A percentile compares a stretch with the other conserved stretches of the same genome.
Conservation (phyloP, 2,888 invertebrate genomes). For the Neocrepidodera transversa region DNA sequence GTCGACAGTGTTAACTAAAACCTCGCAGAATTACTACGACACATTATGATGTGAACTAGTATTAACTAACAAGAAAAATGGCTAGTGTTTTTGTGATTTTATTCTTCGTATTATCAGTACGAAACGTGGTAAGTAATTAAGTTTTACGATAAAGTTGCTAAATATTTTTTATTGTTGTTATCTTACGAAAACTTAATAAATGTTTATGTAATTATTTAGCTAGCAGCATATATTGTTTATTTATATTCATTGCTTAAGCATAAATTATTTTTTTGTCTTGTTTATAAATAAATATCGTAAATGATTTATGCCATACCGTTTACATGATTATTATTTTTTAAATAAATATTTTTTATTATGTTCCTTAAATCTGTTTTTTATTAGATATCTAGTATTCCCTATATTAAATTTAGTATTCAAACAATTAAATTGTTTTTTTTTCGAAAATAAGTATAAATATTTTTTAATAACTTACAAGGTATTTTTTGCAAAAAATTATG, state of each 20-base stretch:
- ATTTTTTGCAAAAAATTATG: too few species aligned
- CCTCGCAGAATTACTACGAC: not conserved
- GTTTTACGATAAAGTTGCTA: not conserved
- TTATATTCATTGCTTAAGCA: too few species aligned
- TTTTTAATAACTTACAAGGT: too few species aligned
- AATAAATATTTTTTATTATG: too few species aligned
- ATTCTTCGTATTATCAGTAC: not conserved
- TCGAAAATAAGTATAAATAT: too few species aligned
- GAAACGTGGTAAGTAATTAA: slow-evolving; percentile 4
- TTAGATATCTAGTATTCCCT: too few species aligned
- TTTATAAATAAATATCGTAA: too few species aligned
- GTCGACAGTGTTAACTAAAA: not conserved
- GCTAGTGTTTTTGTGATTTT: not conserved
- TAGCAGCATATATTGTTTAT: not conserved
- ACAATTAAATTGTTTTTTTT: too few species aligned
- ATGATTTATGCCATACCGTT: too few species aligned
- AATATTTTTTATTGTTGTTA: not conserved
- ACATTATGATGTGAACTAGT: slow-evolving; percentile 19
- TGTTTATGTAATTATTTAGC: slow-evolving; percentile 5
- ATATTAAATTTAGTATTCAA: too few species aligned
- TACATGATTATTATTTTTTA: too few species aligned
- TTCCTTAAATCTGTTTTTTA: too few species aligned
- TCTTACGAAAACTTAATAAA: not conserved
- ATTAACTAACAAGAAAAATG: slow-evolving; percentile 4
- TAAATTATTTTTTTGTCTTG: not conserved